Evolutionary conservation across 2,113 vertebrate species (phyloP), one percentile per base, ranked within the genome.

Genomic region (Callaeas wilsoni): DNA sequence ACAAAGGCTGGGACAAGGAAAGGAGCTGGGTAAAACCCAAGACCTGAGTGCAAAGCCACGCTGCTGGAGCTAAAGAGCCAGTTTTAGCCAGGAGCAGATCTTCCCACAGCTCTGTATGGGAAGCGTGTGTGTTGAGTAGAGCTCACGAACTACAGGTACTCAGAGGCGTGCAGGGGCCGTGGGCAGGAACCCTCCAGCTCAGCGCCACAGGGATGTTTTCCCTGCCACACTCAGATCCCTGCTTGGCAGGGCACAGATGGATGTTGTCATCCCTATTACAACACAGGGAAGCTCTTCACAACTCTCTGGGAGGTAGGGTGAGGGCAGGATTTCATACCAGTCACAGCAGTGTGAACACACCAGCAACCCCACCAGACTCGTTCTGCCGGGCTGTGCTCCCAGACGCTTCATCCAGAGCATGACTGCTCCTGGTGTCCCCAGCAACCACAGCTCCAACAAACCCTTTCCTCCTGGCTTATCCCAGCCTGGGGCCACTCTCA

Each of bases 291-390:
- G 81, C 87, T 96, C 78, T 94, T 25, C 78, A 49, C 77, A 87
- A 80, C 95, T 94, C 84, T 5, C 89, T 80, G 93, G 95, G 94
- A 96, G 94, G 94, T 42, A 59, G 94, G 95, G 78, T 88, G 90
- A 97, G 91, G 95, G 78, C 93, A 91, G 93, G 92, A 94, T 94
- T 90, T 95, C 94, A 95, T 29, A 21, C 46, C 79, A 39, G 80
- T n/a, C 79, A 25, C 83, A 65, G 70, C 1, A 1, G 52, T 39
- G 56, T 32, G 81, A 81, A 3, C 69, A 39, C 19, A 55, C 67
- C 87, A 81, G 71, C 63, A 86, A 77, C 87, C 95, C 92, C 74
- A 84, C 85, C 88, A 77, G 93, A 96, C 95, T 75, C 27, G 95
- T 94, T 96, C 87, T 93, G 78, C 87, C 0, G 1, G 93, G 93